Percentiles rank a stretch among this genome's conserved stretches.
Evolutionary conservation across 2,797 vertebrate species (phyloP).

Genomic region (Eremophila alpestris): DNA sequence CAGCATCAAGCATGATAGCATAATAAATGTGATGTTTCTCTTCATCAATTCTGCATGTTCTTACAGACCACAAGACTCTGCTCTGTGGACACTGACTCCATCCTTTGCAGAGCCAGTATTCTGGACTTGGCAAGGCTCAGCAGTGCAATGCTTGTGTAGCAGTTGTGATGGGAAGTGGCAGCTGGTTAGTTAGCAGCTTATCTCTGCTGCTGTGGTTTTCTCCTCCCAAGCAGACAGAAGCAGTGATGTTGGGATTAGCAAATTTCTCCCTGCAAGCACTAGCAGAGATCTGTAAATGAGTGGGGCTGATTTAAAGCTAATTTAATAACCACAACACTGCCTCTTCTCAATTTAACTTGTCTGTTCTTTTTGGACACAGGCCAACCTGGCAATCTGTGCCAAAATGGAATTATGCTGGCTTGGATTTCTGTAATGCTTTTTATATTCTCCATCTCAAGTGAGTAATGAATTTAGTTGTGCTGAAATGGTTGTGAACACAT

Average conservation of each 20-base stretch:
- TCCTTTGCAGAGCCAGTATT: background rate
- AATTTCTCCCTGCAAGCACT: slow-evolving; percentile 7
- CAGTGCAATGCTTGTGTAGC: background rate
- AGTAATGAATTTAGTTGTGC: slow-evolving; percentile 67
- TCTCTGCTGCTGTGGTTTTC: background rate
- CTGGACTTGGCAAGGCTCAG: background rate
- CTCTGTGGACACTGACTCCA: background rate
- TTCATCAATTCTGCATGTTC: background rate
- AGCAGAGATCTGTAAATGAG: slow-evolving; percentile 45
- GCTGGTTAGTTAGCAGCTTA: background rate
- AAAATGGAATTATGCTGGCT: slow-evolving; percentile 55
- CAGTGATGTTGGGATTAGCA: background rate
- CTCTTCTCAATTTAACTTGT: slow-evolving; percentile 72
- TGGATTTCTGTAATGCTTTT: slow-evolving; percentile 69
- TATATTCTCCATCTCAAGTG: slow-evolving; percentile 66
- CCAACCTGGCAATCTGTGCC: slow-evolving; percentile 62
- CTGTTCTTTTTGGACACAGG: slow-evolving; percentile 68
- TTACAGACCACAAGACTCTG: background rate
- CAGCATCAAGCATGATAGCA: background rate
- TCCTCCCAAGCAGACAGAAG: background rate
- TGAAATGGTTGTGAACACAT: slow-evolving; percentile 38
- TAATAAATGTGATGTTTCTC: background rate
- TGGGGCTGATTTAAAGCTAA: slow-evolving; percentile 61
- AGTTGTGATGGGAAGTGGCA: background rate
- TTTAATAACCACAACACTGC: slow-evolving; percentile 61